A percentile compares a stretch with the other conserved stretches of the same genome.
phyloP scores from a whole-genome alignment of 2,797 vertebrate genomes.

The Craterocephalus amniculus region DNA sequence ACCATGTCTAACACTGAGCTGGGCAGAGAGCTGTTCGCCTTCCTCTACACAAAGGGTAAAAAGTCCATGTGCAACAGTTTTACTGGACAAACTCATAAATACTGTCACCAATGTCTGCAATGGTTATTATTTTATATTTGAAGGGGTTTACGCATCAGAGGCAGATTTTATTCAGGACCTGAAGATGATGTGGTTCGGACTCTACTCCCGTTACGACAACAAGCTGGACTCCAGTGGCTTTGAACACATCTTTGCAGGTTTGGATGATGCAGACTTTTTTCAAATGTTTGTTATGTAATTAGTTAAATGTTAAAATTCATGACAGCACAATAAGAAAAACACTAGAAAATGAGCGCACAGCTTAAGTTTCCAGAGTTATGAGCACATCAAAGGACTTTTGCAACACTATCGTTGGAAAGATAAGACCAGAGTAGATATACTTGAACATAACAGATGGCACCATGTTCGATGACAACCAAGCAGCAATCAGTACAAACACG shows the following conservation, averaged over 20 bases:
- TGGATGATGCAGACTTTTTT: conserved; percentile 8
- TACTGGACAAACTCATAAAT: background rate
- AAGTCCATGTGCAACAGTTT: background rate
- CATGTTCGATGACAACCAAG: background rate
- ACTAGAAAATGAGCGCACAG: background rate
- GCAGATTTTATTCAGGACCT: conserved; percentile 86
- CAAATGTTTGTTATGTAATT: background rate
- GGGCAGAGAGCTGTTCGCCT: conserved; percentile 80
- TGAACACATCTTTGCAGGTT: conserved; percentile 95
- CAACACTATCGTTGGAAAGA: background rate
- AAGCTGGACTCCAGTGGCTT: conserved; percentile 92
- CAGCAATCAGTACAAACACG: background rate
- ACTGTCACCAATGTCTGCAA: background rate
- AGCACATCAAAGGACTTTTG: background rate
- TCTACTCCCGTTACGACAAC: conserved; percentile 86
- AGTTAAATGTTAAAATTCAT: too few relatives aligned
- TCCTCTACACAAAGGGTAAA: conserved; percentile 82
- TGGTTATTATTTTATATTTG: conserved; percentile 5
- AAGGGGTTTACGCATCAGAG: conserved; percentile 87
- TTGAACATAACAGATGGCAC: background rate
- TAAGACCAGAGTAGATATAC: background rate
- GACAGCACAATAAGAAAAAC: too few relatives aligned
- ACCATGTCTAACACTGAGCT: conserved; percentile 81
- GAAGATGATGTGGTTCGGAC: conserved; percentile 96
- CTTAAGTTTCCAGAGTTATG: background rate